phyloP scores from a whole-genome alignment of 2,113 vertebrate genomes.

The Rousettus leschenaultii region DNA sequence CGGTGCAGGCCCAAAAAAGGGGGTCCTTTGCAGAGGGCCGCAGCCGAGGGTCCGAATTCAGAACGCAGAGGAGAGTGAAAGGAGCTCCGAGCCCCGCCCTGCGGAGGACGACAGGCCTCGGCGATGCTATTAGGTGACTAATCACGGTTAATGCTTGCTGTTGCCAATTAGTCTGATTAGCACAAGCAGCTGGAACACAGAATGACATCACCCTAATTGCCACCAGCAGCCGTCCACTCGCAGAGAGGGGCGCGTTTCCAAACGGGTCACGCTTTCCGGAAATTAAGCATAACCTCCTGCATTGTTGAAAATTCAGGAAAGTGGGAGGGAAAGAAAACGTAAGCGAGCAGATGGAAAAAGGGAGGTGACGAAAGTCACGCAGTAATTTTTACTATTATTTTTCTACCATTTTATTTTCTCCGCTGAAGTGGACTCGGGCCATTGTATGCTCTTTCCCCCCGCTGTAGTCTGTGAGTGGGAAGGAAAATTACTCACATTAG shows the following conservation, averaged over 20 bases:
- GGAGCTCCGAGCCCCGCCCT: conserved; percentile 66
- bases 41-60: not conserved
- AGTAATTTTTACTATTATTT: conserved; percentile 71
- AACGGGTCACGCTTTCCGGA: conserved; percentile 66
- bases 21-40: not conserved
- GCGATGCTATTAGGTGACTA: conserved; percentile 72
- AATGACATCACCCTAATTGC: conserved; percentile 80
- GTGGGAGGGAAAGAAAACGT: not conserved
- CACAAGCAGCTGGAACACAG: conserved; percentile 73
- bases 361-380: conserved; percentile 52
- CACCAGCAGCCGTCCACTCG: conserved; percentile 76
- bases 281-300: conserved; percentile 74
- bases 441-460: conserved; percentile 59
- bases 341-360: conserved; percentile 10
- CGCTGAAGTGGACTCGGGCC: conserved; percentile 58
- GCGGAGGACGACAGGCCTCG: conserved; percentile 69
- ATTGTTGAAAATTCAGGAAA: conserved; percentile 62
- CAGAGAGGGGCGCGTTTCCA: conserved; percentile 59
- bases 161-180: conserved; percentile 82
- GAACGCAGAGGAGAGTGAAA: conserved; percentile 64
- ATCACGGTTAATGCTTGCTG: conserved; percentile 75
- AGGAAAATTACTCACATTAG: conserved; percentile 76
- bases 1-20: not conserved
- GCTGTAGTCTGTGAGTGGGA: conserved; percentile 69
- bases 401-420: conserved; percentile 68